phyloP scores from a whole-genome alignment of 2,797 vertebrate species.

The Gorsachius magnificus region DNA sequence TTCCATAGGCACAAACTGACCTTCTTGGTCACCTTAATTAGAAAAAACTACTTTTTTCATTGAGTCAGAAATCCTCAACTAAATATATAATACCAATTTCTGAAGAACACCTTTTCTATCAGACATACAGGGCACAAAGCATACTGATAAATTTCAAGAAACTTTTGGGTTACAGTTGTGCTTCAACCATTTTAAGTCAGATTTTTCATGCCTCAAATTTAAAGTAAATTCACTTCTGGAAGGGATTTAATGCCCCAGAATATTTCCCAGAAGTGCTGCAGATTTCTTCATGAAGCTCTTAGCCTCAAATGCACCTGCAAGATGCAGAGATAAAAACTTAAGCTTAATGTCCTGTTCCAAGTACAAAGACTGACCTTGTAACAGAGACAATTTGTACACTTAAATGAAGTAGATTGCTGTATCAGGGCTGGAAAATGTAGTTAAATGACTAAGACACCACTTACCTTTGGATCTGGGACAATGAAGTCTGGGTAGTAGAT shows the following conservation, averaged over 20 bases:
- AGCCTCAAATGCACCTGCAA: slow-evolving; percentile 27
- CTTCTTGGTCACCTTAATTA: not conserved
- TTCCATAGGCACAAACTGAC: fast-evolving
- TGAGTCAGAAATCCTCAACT: not conserved
- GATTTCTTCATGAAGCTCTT: not conserved
- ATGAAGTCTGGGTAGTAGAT: slow-evolving; percentile 99
- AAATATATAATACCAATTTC: not conserved
- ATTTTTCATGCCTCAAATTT: not conserved
- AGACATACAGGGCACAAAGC: not conserved
- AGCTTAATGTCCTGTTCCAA: not conserved
- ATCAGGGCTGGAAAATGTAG: not conserved
- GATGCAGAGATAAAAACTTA: not conserved
- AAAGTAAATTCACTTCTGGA: slow-evolving; percentile 23
- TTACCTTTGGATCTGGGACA: slow-evolving; percentile 93
- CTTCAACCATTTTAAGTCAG: not conserved
- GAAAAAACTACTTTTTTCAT: not conserved
- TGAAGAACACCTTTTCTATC: not conserved
- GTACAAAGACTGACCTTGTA: not conserved
- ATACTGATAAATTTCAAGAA: not conserved
- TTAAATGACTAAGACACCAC: not conserved
- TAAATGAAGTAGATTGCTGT: not conserved
- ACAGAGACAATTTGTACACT: not conserved
- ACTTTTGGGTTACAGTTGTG: not conserved
- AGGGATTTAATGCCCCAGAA: not conserved
- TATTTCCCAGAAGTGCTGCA: slow-evolving; percentile 19